phyloP scores from a whole-genome alignment of 1,140 invertebrate species.

The Hyles euphorbiae region DNA sequence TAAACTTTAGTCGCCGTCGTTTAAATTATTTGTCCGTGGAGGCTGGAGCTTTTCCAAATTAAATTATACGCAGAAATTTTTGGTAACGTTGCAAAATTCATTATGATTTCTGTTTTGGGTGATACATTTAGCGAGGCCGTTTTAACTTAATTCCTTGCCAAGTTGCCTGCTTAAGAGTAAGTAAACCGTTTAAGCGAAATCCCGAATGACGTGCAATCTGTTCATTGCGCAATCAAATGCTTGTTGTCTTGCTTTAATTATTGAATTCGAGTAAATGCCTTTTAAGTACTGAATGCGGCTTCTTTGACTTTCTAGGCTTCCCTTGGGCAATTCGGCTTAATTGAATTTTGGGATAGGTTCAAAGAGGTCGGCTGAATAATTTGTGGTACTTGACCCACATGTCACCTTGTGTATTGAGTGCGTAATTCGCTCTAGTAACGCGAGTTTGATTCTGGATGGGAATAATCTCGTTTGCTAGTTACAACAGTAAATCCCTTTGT shows the following conservation, averaged over 20 bases:
- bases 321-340: no score
- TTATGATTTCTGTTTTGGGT: slow-evolving; percentile 29
- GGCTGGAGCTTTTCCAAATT: slow-evolving; percentile 64
- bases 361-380: no score
- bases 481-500: no score
- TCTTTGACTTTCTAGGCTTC: no score
- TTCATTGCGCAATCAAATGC: neutral
- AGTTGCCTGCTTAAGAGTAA: slow-evolving; percentile 15
- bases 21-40: slow-evolving; percentile 64
- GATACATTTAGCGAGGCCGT: slow-evolving; percentile 29
- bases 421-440: no score
- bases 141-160: slow-evolving; percentile 25
- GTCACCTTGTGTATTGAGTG: no score
- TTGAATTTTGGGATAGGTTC: no score
- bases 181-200: slow-evolving; percentile 7
- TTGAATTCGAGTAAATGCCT: no score
- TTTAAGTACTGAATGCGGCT: no score
- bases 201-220: neutral
- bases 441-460: no score
- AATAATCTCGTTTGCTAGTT: no score
- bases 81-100: slow-evolving; percentile 47
- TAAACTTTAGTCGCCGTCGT: slow-evolving; percentile 54
- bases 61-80: slow-evolving; percentile 59
- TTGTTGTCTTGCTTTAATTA: neutral
- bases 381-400: no score